Evolutionary conservation across 2,797 vertebrate species (phyloP).

Genomic region (Luscinia megarhynchos): DNA sequence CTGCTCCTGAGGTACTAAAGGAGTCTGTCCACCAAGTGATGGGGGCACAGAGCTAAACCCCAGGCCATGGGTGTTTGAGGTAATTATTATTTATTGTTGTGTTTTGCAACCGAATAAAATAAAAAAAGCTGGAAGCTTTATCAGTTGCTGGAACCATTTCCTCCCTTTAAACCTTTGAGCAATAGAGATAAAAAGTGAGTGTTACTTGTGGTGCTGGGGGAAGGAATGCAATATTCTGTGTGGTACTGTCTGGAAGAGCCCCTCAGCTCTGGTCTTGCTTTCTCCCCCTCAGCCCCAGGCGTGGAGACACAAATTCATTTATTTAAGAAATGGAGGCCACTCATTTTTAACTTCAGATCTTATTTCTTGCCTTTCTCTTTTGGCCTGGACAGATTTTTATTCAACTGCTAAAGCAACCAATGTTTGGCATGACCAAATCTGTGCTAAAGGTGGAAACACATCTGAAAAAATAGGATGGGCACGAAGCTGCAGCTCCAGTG

Average conservation of each 20-base stretch:
- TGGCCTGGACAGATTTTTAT: neutral
- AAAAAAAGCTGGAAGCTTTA: constrained; percentile 51
- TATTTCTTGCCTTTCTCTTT: neutral
- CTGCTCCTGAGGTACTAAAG: neutral
- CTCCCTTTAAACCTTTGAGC: constrained; percentile 77
- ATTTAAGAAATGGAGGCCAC: neutral
- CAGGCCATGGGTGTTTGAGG: constrained; percentile 20
- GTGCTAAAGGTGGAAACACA: neutral
- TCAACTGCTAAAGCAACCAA: neutral
- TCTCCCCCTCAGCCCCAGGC: neutral
- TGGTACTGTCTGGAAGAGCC: constrained; percentile 32
- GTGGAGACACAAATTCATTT: neutral
- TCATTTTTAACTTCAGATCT: neutral
- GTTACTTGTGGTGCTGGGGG: constrained; percentile 63
- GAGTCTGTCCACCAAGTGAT: neutral
- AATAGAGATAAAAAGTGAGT: constrained; percentile 77
- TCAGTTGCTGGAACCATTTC: constrained; percentile 73
- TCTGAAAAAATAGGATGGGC: neutral
- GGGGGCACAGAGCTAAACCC: neutral
- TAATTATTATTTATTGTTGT: constrained; percentile 39
- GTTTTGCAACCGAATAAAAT: neutral
- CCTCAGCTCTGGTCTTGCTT: constrained; percentile 12
- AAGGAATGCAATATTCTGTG: constrained; percentile 66
- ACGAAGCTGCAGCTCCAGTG: accelerated
- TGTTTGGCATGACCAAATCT: neutral